Evolutionary conservation across 2,797 vertebrate genomes (phyloP).

Genomic region (Heterohyrax brucei): DNA sequence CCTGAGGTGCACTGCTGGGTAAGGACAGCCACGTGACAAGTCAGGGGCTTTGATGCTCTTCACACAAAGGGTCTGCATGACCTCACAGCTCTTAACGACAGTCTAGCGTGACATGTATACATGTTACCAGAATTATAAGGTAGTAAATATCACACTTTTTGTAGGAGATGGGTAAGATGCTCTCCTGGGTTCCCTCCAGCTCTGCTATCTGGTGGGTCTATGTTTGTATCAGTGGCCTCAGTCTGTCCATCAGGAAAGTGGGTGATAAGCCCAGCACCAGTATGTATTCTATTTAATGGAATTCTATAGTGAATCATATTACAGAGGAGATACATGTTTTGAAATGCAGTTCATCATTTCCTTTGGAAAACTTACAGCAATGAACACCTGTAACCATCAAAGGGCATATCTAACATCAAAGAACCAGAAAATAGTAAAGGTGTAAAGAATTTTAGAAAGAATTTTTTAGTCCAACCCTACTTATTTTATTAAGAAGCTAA

Average conservation of each 20-base stretch:
- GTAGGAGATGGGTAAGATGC: neutral
- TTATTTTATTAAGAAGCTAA: slow-evolving; percentile 25
- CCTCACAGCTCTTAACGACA: neutral
- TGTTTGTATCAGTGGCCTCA: neutral
- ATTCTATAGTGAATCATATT: slow-evolving; percentile 20
- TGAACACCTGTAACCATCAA: neutral
- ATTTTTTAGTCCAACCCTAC: neutral
- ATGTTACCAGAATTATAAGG: neutral
- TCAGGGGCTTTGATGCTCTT: neutral
- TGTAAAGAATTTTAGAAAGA: slow-evolving; percentile 10
- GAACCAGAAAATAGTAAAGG: neutral
- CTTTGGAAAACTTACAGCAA: neutral
- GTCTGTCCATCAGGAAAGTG: slow-evolving; percentile 39
- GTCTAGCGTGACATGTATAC: neutral
- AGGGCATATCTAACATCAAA: neutral
- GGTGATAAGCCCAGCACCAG: neutral
- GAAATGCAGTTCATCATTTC: neutral
- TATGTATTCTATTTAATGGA: neutral
- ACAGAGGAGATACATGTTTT: neutral
- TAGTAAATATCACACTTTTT: neutral
- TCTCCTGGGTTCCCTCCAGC: neutral
- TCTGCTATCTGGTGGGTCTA: neutral
- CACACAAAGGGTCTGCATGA: neutral
- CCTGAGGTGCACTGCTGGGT: neutral
- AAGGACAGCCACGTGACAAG: slow-evolving; percentile 48